Evolutionary conservation across 64 coral and sea anemone genomes (phyloP).

Genomic region (Stichodactyla mertensii): DNA sequence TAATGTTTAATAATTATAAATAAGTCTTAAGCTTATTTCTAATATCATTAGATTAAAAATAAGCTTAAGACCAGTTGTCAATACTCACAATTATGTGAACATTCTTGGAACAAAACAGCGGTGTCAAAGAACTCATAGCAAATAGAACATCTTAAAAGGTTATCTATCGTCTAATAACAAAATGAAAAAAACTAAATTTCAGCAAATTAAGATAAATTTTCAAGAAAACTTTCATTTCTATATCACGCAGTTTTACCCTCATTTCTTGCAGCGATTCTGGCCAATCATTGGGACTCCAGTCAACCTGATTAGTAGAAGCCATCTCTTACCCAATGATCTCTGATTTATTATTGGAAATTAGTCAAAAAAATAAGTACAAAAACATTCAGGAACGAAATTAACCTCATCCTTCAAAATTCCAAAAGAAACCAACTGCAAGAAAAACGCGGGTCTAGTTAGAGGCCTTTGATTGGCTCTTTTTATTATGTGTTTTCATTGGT

Average conservation of each 20-base stretch:
- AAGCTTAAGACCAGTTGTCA: neutral
- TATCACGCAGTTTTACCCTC: conserved; percentile 41
- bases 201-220: no score
- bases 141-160: conserved; percentile 85
- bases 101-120: conserved; percentile 67
- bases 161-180: conserved; percentile 77
- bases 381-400: neutral
- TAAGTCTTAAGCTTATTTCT: neutral
- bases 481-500: conserved; percentile 29
- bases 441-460: conserved; percentile 5
- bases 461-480: conserved; percentile 4
- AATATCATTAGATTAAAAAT: neutral
- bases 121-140: conserved; percentile 88
- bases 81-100: conserved; percentile 91
- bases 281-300: conserved; percentile 84
- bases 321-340: neutral
- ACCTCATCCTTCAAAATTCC: neutral
- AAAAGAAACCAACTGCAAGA: neutral
- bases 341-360: neutral
- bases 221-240: no score
- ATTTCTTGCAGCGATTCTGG: conserved; percentile 81
- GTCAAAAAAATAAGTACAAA: neutral
- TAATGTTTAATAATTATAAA: neutral
- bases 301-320: conserved; percentile 8
- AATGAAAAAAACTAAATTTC: neutral